A percentile compares a stretch with the other conserved stretches of the same genome.
Conservation (phyloP, 2,113 vertebrate species). For the Grammomys dolichurus region DNA sequence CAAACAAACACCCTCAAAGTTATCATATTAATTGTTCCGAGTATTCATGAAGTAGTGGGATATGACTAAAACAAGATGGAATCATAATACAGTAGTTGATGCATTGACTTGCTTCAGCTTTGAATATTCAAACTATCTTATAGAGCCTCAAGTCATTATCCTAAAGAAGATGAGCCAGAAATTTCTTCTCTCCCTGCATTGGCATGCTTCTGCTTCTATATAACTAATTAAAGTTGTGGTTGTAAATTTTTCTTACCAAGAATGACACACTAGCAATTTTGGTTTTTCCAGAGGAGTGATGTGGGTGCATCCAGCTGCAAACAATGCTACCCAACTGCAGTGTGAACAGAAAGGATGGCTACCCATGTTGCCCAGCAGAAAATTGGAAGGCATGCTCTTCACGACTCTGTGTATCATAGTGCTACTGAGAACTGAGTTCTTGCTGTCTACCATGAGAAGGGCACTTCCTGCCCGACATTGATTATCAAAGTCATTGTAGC, state of each 20-base stretch:
- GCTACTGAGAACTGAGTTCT: neutral
- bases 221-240: neutral
- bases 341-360: neutral
- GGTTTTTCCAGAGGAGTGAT: neutral
- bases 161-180: neutral
- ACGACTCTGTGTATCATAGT: neutral
- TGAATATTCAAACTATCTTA: neutral
- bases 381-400: neutral
- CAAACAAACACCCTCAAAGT: neutral
- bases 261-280: neutral
- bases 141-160: neutral
- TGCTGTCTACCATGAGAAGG: neutral
- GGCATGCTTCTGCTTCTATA: neutral
- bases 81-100: neutral
- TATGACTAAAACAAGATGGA: neutral
- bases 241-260: neutral
- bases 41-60: neutral
- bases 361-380: neutral
- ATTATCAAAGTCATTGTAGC: neutral
- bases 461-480: neutral
- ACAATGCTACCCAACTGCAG: neutral
- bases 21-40: slow-evolving; percentile 1
- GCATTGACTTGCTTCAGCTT: neutral
- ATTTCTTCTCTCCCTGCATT: neutral
- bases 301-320: neutral